Evolutionary conservation across 2,113 vertebrate genomes (phyloP).

Genomic region (Thinocorus orbignyianus): DNA sequence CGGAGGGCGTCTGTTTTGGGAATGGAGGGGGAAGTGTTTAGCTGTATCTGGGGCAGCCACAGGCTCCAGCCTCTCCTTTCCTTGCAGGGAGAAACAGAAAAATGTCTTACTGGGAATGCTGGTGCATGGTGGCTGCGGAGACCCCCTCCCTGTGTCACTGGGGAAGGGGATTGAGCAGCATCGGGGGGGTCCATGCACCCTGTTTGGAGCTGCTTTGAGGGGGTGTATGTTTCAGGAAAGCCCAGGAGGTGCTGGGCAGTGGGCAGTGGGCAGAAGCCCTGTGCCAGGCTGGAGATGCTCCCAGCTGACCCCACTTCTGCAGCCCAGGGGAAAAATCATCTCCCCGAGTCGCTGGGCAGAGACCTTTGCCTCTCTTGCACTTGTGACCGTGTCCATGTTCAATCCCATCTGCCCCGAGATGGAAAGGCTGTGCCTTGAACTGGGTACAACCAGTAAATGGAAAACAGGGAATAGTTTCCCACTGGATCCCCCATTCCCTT

Average conservation of each 20-base stretch:
- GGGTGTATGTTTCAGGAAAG: neutral
- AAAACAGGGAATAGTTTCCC: neutral
- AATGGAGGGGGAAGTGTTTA: neutral
- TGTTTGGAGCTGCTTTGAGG: rapidly evolving
- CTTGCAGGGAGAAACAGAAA: neutral
- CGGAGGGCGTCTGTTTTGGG: neutral
- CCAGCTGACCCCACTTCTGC: rapidly evolving
- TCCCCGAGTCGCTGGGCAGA: neutral
- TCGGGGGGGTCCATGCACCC: rapidly evolving
- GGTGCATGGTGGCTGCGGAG: neutral
- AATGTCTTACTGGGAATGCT: rapidly evolving
- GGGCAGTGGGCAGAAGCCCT: neutral
- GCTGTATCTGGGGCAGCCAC: constrained; percentile 10
- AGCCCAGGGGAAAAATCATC: neutral
- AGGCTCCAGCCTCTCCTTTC: neutral
- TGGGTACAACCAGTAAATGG: neutral
- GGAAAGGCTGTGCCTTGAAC: neutral
- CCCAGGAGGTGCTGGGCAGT: neutral
- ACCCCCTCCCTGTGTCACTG: rapidly evolving
- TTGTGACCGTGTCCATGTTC: neutral
- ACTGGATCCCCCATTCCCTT: neutral
- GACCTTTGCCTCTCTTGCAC: neutral
- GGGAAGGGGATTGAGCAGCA: neutral
- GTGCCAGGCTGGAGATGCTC: neutral
- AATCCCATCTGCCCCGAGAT: rapidly evolving